These are phyloP conservation scores for Iselma pallidipennis DNA, from an alignment of 2,888 invertebrate genomes.

Conservation along the genomic window DNA sequence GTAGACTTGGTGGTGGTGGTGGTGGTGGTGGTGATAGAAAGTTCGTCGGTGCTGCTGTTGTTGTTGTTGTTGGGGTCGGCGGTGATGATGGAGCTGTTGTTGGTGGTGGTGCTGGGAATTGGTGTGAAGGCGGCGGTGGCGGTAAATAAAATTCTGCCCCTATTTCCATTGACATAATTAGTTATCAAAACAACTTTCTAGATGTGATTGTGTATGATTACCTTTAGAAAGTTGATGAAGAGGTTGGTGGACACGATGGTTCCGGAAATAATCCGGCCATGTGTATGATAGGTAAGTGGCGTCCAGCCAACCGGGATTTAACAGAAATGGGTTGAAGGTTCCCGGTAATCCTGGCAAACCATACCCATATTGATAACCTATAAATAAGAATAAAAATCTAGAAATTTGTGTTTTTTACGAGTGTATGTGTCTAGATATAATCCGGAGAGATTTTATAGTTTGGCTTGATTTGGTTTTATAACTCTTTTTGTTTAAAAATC, in stretches of 20 bases:
- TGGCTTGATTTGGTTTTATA: no score
- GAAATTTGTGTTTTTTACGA: no score
- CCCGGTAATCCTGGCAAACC: constrained; percentile 64
- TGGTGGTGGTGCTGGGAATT: background rate
- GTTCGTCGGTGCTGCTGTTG: background rate
- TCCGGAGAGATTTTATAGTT: no score
- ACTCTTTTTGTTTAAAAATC: no score
- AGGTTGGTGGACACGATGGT: constrained; percentile 17
- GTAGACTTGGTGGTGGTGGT: background rate
- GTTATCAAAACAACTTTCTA: constrained; percentile 40
- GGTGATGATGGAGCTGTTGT: background rate
- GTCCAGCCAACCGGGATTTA: constrained; percentile 85
- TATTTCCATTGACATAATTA: background rate
- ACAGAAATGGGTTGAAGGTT: constrained; percentile 75
- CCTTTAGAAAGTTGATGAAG: constrained; percentile 45
- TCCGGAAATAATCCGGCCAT: constrained; percentile 71
- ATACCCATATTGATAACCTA: constrained; percentile 81
- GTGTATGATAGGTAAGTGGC: constrained; percentile 79
- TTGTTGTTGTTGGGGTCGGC: background rate
- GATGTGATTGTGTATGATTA: constrained; percentile 18
- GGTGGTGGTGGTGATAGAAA: background rate
- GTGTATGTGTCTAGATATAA: no score
- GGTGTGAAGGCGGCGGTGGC: background rate
- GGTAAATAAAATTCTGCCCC: background rate
- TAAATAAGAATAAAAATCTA: constrained; percentile 37